phyloP scores from a whole-genome alignment of 1,140 invertebrate genomes.

The Meloidogyne chitwoodi region DNA sequence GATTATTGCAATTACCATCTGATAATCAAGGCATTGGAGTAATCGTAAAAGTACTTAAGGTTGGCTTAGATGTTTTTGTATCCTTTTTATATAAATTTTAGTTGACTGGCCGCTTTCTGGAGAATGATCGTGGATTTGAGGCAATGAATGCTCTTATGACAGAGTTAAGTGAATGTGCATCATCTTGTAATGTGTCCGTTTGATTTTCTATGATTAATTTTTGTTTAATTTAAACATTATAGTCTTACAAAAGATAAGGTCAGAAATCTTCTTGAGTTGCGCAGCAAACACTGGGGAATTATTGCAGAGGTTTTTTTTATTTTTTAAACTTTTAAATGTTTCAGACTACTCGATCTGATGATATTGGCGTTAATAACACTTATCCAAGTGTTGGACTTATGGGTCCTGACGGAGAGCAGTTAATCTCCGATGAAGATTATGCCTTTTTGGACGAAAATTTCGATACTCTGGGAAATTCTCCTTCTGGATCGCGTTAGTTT shows the following conservation, averaged over 20 bases:
- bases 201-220: too few relatives aligned
- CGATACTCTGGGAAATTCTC: conserved; percentile 17
- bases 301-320: conserved; percentile 4
- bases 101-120: conserved; percentile 20
- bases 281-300: conserved; percentile 31
- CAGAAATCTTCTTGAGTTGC: conserved; percentile 18
- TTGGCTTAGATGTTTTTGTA: neutral
- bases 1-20: conserved; percentile 11
- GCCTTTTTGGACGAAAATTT: conserved; percentile 33
- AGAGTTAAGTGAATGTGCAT: conserved; percentile 14
- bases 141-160: conserved; percentile 8
- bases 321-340: neutral
- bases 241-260: conserved; percentile 23
- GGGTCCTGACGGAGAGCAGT: conserved; percentile 30
- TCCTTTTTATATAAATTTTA: conserved; percentile 1
- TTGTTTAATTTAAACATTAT: neutral
- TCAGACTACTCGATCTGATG: conserved; percentile 11
- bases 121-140: conserved; percentile 18
- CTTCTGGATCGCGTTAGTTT: conserved; percentile 5
- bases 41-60: conserved; percentile 18
- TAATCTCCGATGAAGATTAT: conserved; percentile 28
- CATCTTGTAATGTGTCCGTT: neutral
- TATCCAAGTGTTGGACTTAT: conserved; percentile 18
- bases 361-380: neutral
- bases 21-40: neutral